Base-by-base conservation (phyloP, 2,888 invertebrate species). In the Seira ritae region DNA sequence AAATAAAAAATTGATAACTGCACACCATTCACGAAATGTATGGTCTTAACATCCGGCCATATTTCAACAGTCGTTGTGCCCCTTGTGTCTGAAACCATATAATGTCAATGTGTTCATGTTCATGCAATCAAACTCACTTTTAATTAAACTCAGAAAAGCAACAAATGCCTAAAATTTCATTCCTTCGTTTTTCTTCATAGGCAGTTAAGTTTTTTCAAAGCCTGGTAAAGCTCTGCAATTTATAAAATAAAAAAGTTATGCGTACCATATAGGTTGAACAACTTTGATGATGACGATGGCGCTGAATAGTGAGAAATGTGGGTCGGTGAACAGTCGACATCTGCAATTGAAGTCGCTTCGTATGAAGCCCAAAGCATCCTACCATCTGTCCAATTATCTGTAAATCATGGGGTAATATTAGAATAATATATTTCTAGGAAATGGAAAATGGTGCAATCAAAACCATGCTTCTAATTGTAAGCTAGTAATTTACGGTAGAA, bases 381-480 rank as follows among this genome's bases (percentile, higher is more conserved):
- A n/a, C 88, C 89, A 75, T 87, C 87, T 79, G 84, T 86, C 87
- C 87, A 89, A 12, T 68, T 75, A 68, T 84, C 89, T 88, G 67
- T 42, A 73, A 72, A 62, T 62, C 62, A 62, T 62, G 62, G 62
- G 10, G 62, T 62, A 62, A 62, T 62, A 20, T 62, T 62, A 62
- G 50, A 50, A n/a, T 31, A 8, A 31, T 4, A 8, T 2, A 31
- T 31, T 31, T 31, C 31, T 31, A 31, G 3, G 31, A 31, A 31
- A 31, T 8, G 31, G 8, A 8, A 31, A 31, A 31, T 31, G 3
- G 31, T 31, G 31, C 8, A 31, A 31, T 31, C 8, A 31, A 31
- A 31, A 31, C 3, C 31, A 31, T 8, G 2, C 8, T 31, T 2
- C 3, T 31, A 8, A 8, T 31, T 31, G 31, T 31, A 31, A 31